Conservation (phyloP, 1,140 invertebrate genomes). For the Glossosoma conforme region DNA sequence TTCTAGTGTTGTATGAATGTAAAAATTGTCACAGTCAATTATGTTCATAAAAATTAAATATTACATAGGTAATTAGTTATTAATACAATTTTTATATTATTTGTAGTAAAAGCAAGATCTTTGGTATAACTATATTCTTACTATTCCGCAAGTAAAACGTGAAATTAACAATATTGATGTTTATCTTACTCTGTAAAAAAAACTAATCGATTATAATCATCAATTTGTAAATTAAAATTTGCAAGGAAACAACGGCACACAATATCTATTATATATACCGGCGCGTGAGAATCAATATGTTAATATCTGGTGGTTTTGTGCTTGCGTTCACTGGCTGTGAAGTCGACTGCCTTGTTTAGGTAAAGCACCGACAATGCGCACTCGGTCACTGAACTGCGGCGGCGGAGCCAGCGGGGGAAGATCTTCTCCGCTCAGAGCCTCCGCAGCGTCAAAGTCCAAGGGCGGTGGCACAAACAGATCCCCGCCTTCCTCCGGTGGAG, state of each 20-base stretch:
- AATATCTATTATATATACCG: too few species aligned
- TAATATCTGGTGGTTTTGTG: too few species aligned
- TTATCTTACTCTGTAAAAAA: too few species aligned
- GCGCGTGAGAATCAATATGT: too few species aligned
- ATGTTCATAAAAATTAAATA: too few species aligned
- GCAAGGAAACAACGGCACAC: too few species aligned
- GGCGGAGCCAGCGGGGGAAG: slow-evolving; percentile 58
- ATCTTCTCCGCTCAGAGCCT: slow-evolving; percentile 37
- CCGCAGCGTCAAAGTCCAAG: slow-evolving; percentile 35
- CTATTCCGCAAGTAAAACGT: too few species aligned
- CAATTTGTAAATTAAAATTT: too few species aligned
- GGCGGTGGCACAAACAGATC: slow-evolving; percentile 51
- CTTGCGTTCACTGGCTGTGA: slow-evolving; percentile 31
- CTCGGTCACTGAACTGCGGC: slow-evolving; percentile 68
- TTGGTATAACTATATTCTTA: slow-evolving; percentile 21
- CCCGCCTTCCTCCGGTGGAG: slow-evolving; percentile 70
- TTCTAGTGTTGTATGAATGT: background rate
- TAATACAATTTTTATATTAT: slow-evolving; percentile 10
- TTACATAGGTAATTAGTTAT: too few species aligned
- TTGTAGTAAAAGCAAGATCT: slow-evolving; percentile 21
- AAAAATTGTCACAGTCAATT: background rate
- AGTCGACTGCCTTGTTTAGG: slow-evolving; percentile 55
- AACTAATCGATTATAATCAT: too few species aligned
- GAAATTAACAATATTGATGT: too few species aligned
- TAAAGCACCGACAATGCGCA: slow-evolving; percentile 73